phyloP scores from a whole-genome alignment of 2,113 vertebrate species.

The Miniopterus natalensis region DNA sequence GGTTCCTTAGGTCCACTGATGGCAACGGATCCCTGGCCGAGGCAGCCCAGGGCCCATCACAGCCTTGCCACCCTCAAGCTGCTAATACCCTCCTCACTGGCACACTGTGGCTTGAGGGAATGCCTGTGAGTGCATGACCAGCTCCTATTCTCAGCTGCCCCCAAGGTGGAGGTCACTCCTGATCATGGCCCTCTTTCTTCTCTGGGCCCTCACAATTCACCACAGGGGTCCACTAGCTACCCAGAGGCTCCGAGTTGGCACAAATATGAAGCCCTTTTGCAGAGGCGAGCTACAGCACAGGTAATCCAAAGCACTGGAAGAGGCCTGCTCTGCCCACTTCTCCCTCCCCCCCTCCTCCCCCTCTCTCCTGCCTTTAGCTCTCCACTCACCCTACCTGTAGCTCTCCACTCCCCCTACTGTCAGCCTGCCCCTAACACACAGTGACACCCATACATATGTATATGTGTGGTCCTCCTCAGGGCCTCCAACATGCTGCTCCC shows the following conservation, averaged over 20 bases:
- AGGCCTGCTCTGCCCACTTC: not conserved
- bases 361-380: too few species aligned
- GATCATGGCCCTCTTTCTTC: not conserved
- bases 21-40: not conserved
- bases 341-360: not conserved
- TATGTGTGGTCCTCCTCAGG: not conserved
- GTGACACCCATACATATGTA: not conserved
- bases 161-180: not conserved
- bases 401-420: too few species aligned
- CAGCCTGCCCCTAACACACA: not conserved
- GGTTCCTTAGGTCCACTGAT: not conserved
- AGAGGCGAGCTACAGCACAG: not conserved
- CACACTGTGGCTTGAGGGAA: not conserved
- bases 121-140: fast-evolving
- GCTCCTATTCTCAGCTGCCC: not conserved
- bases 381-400: too few species aligned
- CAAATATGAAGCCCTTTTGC: not conserved
- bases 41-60: not conserved
- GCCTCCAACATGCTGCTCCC: not conserved
- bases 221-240: fast-evolving
- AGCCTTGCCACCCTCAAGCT: not conserved
- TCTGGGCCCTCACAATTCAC: not conserved
- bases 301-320: too few species aligned
- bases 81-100: not conserved
- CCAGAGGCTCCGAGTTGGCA: not conserved